Base-by-base conservation (phyloP, 2,797 vertebrate species). In the Danio aesculapii region DNA sequence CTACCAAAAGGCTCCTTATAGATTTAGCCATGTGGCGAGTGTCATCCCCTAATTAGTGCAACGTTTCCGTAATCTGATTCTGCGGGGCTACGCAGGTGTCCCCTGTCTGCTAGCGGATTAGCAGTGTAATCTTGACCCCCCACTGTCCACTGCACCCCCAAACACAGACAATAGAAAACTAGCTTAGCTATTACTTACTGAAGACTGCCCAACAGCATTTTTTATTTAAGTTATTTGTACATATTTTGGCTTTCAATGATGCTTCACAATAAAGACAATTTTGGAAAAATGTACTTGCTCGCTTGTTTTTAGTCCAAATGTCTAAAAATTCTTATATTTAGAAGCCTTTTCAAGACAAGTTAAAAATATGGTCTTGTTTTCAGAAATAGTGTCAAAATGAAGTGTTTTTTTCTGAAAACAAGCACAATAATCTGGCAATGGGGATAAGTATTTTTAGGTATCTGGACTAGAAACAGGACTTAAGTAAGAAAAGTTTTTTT, bases 31-130 rank as follows among this genome's bases (percentile, higher is more conserved):
- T 81, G 81, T 58, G 62, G 81, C 62, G 46, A 62, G 55, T 44
- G 83, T 87, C 84, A 85, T 84, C 89, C 81, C 62, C 87, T 92
- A 89, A 94, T 93, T 93, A 92, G 87, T 81, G n/a, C 87, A 89
- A 88, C 77, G 90, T 90, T 78, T 87, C 81, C 7, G 8, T 95
- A 94, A 95, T 94, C 93, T 91, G 86, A 72, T 89, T 90, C 87
- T 88, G 88, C 79, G 87, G 90, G 89, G 47, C 47, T 88, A 89
- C 89, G 90, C 92, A 95, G 94, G 92, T 95, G 94, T 93, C 93
- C 91, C 86, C 88, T 46, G 90, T 94, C 92, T 95, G 92, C 92
- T 91, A 90, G 84, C 82, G 92, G 93, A 94, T 94, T 93, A 94
- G 68, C 43, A 87, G 72, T 88, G 87, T 94, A 94, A 94, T 94